phyloP scores from a whole-genome alignment of 2,113 vertebrate genomes.

The Notiomystis cincta region DNA sequence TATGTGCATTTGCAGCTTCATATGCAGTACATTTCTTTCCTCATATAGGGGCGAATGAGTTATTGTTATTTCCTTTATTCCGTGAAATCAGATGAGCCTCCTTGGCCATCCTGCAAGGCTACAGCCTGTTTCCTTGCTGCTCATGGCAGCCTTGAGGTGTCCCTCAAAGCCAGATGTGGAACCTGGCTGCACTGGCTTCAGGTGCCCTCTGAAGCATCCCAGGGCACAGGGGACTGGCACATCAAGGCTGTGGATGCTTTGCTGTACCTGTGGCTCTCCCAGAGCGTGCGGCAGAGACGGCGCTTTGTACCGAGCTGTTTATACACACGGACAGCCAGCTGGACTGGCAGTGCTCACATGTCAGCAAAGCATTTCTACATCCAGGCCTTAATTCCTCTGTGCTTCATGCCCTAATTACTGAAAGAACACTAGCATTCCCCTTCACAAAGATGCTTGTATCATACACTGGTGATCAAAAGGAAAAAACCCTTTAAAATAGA shows the following conservation, averaged over 20 bases:
- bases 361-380: not conserved
- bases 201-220: not conserved
- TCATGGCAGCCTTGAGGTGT: not conserved
- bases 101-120: not conserved
- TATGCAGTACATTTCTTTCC: not conserved
- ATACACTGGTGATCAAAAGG: not conserved
- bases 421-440: not conserved
- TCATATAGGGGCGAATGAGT: not conserved
- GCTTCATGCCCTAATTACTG: not conserved
- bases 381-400: not conserved
- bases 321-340: rapidly evolving
- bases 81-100: not conserved
- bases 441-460: not conserved
- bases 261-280: not conserved
- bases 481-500: not conserved
- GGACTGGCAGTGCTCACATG: not conserved
- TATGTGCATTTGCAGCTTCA: not conserved
- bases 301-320: rapidly evolving
- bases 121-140: not conserved
- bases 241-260: rapidly evolving
- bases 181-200: not conserved
- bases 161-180: not conserved
- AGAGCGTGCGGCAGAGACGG: rapidly evolving
- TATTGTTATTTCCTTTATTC: not conserved
- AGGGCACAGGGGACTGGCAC: rapidly evolving